These are phyloP conservation scores for Engraulis encrasicolus DNA, from an alignment of 2,113 vertebrate species.

Conservation along the genomic window DNA sequence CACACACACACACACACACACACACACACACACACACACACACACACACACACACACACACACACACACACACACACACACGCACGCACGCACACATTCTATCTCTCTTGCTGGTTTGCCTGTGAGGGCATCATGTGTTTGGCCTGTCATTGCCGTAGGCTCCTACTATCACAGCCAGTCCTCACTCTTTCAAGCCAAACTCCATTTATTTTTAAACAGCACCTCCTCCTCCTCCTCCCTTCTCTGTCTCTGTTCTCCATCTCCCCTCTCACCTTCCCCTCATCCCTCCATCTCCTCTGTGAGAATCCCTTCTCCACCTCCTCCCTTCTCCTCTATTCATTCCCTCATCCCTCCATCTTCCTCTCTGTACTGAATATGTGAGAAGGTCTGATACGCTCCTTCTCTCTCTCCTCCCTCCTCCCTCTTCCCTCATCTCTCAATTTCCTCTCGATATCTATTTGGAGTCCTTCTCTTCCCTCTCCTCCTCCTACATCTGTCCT, in stretches of 20 bases:
- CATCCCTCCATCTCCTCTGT: no score
- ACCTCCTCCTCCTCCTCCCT: background rate
- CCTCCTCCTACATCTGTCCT: no score
- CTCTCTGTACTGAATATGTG: no score
- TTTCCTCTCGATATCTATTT: background rate
- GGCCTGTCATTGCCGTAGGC: background rate
- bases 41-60: no score
- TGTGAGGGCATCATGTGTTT: background rate
- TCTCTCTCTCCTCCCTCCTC: no score
- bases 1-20: no score
- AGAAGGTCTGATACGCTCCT: no score
- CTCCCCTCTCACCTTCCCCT: background rate
- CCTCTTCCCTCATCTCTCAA: no score
- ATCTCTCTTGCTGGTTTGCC: background rate
- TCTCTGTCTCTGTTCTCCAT: background rate
- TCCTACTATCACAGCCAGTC: background rate
- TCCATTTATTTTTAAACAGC: conserved; percentile 3
- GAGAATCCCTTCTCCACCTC: background rate
- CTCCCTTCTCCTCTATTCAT: background rate
- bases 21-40: no score
- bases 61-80: no score
- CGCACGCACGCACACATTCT: no score
- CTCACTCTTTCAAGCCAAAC: background rate
- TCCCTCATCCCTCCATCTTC: background rate
- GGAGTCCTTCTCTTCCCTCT: background rate